Percentiles rank a stretch among this genome's conserved stretches.
Evolutionary conservation across 2,797 vertebrate genomes (phyloP).

Genomic region (Neoniphon sammara): DNA sequence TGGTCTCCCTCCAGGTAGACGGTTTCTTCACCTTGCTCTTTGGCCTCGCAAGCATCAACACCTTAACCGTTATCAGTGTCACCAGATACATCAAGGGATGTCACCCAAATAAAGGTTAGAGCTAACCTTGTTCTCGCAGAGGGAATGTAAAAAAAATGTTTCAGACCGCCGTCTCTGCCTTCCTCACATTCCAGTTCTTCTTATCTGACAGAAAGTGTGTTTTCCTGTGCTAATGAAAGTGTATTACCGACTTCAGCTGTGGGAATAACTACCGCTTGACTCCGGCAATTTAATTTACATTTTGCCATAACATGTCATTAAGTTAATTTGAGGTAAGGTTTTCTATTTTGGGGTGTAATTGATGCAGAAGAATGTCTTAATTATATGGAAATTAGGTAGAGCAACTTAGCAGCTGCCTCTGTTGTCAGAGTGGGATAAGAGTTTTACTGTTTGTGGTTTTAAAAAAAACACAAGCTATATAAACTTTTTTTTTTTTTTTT

Average conservation of each 20-base stretch:
- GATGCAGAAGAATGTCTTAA: constrained; percentile 73
- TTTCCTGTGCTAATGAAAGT: constrained; percentile 55
- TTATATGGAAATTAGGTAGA: constrained; percentile 68
- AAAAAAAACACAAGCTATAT: constrained; percentile 54
- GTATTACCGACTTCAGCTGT: constrained; percentile 57
- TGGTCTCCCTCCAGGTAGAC: constrained; percentile 82
- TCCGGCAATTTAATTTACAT: constrained; percentile 61
- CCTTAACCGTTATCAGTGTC: constrained; percentile 91
- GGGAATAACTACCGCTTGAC: constrained; percentile 63
- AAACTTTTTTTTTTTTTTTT: constrained; percentile 46
- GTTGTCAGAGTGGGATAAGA: constrained; percentile 29
- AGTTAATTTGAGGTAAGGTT: constrained; percentile 68
- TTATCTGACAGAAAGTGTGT: constrained; percentile 56
- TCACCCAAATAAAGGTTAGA: constrained; percentile 86
- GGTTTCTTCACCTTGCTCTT: constrained; percentile 92
- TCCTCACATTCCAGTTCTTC: constrained; percentile 58
- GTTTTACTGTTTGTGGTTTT: constrained; percentile 56
- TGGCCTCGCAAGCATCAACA: constrained; percentile 91
- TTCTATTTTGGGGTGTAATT: constrained; percentile 64
- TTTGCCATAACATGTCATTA: constrained; percentile 67
- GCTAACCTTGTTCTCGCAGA: neutral
- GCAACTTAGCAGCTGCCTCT: constrained; percentile 35
- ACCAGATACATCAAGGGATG: constrained; percentile 90
- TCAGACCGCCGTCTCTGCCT: constrained; percentile 19
- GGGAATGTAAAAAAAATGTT: neutral